Percentiles rank a stretch among this genome's conserved stretches.
phyloP scores from a whole-genome alignment of 2,113 vertebrate species.

The Alectura lathami region DNA sequence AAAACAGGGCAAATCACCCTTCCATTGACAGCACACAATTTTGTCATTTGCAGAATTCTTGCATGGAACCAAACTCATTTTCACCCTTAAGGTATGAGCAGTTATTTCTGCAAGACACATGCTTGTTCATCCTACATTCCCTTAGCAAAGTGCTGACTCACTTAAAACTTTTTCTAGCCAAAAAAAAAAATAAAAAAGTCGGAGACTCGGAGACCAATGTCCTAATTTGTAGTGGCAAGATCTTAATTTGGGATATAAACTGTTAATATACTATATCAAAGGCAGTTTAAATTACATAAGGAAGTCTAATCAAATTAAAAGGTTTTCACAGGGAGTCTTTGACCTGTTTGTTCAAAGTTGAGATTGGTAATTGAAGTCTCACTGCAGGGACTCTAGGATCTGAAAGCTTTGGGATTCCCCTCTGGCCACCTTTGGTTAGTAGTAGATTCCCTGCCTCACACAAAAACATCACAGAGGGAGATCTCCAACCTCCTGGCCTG shows the following conservation, averaged over 20 bases:
- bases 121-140: not conserved
- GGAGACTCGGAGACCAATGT: not conserved
- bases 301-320: not conserved
- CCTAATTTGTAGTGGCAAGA: not conserved
- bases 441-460: not conserved
- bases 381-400: not conserved
- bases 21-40: not conserved
- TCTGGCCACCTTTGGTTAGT: not conserved
- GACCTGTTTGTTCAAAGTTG: not conserved
- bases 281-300: not conserved
- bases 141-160: not conserved
- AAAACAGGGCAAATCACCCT: not conserved
- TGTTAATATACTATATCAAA: not conserved
- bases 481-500: not conserved
- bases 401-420: not conserved
- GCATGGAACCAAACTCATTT: not conserved
- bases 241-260: not conserved
- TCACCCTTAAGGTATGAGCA: not conserved
- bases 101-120: not conserved
- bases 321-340: not conserved
- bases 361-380: not conserved
- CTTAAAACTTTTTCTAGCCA: not conserved
- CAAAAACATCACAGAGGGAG: not conserved
- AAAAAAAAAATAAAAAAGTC: too few species aligned
- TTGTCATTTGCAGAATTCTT: not conserved